A percentile compares a stretch with the other conserved stretches of the same genome.
phyloP scores from a whole-genome alignment of 2,888 invertebrate genomes.

The Mesorhabditis sp. region DNA sequence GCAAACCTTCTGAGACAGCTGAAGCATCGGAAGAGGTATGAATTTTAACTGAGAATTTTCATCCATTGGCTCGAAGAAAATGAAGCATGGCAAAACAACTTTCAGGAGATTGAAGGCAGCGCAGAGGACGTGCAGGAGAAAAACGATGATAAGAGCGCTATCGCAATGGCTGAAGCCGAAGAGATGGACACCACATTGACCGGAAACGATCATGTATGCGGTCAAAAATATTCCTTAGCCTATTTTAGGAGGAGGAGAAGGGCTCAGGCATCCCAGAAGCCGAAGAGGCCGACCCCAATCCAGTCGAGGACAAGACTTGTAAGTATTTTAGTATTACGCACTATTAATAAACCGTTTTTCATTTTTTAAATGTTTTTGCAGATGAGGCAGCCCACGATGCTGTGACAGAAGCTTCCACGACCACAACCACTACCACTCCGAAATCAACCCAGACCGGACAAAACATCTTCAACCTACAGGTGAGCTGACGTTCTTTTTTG shows the following conservation, averaged over 20 bases:
- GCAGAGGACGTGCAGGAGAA: too few relatives aligned
- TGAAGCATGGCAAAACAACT: too few relatives aligned
- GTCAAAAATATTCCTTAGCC: neutral
- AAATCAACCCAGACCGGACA: neutral
- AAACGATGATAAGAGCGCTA: too few relatives aligned
- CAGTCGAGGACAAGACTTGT: conserved; percentile 4
- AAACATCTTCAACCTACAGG: conserved; percentile 6
- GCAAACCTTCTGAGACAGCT: too few relatives aligned
- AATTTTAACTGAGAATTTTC: too few relatives aligned
- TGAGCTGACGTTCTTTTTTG: neutral
- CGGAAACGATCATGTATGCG: neutral
- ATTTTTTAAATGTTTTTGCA: neutral
- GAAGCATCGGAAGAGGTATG: too few relatives aligned
- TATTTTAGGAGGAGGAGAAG: conserved; percentile 4
- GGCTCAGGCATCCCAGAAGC: conserved; percentile 3
- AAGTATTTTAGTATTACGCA: neutral
- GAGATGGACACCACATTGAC: too few relatives aligned
- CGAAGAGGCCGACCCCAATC: neutral
- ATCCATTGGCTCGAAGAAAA: too few relatives aligned
- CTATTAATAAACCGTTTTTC: too few relatives aligned
- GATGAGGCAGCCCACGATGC: neutral
- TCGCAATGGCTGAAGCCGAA: too few relatives aligned
- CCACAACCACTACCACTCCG: neutral
- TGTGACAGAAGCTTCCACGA: neutral
- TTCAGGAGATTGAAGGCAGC: too few relatives aligned